Evolutionary conservation across 2,888 invertebrate genomes (phyloP), one percentile per base, ranked within the genome.

Genomic region (Alentia gelatinosa): DNA sequence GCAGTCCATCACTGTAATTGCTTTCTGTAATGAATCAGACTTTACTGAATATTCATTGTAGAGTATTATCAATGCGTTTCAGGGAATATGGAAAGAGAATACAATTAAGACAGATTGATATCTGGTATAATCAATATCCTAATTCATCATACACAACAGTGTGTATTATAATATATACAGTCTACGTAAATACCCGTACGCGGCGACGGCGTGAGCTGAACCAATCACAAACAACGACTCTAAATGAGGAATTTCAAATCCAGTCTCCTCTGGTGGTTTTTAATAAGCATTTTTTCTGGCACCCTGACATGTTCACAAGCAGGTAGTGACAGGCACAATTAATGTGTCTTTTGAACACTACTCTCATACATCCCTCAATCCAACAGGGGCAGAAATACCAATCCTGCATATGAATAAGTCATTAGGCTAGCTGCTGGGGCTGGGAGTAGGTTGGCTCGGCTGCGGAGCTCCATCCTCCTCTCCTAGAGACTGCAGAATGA

Each of bases 81-180:
- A 4, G 74, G 33, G 30, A 33, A 74, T 33, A 26, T 74, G 74
- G 1, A 33, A 15, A 26, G 30, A 23, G 26, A 79, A 79, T 37
- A 15, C 79, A 79, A 79, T 79, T 79, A 79, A 79, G 79, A 79
- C n/a, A n/a, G 79, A 79, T 79, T 33, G 79, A 79, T 79, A 37
- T 35, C 37, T 37, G 35, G 37, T 39, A 35, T 79, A 79, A 79
- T 79, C 37, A 79, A 39, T 79, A 79, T 3, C n/a, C 79, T 79
- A 79, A 79, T 79, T 39, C 37, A 19, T 79, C 79, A 37, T 19
- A 79, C 19, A 39, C 74, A 33, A 74, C 26, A 74, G 74, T 9
- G n/a, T n/a, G n/a, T n/a, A n/a, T n/a, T n/a, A n/a, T n/a, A n/a
- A n/a, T n/a, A n/a, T n/a, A n/a, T n/a, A n/a, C n/a, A n/a, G n/a